Percentiles rank a stretch among this genome's conserved stretches.
Conservation (phyloP, 2,888 invertebrate genomes). For the Drosophila hamatofila region DNA sequence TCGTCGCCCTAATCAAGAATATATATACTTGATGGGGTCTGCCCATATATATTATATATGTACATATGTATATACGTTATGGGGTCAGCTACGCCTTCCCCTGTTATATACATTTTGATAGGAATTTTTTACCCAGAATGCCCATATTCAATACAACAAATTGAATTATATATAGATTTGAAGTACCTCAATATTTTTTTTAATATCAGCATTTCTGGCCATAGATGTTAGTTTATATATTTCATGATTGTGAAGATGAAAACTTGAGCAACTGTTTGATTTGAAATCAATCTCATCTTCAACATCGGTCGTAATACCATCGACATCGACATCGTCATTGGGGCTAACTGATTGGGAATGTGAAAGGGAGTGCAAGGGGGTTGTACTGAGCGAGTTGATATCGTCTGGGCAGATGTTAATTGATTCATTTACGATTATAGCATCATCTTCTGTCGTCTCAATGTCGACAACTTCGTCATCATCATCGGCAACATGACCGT, state of each 20-base stretch:
- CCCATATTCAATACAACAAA: not conserved
- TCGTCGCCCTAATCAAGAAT: too few species aligned
- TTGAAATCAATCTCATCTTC: constrained; percentile 59
- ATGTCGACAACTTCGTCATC: constrained; percentile 92
- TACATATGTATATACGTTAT: too few species aligned
- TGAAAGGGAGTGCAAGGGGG: constrained; percentile 2
- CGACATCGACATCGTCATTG: constrained; percentile 64
- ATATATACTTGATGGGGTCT: too few species aligned
- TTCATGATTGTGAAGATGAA: constrained; percentile 28
- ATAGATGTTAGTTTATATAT: constrained; percentile 15
- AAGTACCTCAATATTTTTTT: constrained; percentile 41
- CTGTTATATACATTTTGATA: too few species aligned
- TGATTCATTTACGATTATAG: constrained; percentile 19
- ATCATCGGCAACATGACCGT: constrained; percentile 20
- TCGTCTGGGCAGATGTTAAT: constrained; percentile 22
- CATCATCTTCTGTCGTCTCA: constrained; percentile 93
- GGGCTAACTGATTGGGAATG: constrained; percentile 47
- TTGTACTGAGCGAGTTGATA: constrained; percentile 30
- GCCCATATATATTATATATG: too few species aligned
- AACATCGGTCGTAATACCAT: constrained; percentile 64
- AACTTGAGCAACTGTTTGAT: constrained; percentile 39
- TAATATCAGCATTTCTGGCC: constrained; percentile 11
- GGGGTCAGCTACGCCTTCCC: too few species aligned
- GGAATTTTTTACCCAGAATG: too few species aligned
- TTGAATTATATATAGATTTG: not conserved